Evolutionary conservation across 1,140 invertebrate genomes (phyloP).

Genomic region (Drosophila lini): DNA sequence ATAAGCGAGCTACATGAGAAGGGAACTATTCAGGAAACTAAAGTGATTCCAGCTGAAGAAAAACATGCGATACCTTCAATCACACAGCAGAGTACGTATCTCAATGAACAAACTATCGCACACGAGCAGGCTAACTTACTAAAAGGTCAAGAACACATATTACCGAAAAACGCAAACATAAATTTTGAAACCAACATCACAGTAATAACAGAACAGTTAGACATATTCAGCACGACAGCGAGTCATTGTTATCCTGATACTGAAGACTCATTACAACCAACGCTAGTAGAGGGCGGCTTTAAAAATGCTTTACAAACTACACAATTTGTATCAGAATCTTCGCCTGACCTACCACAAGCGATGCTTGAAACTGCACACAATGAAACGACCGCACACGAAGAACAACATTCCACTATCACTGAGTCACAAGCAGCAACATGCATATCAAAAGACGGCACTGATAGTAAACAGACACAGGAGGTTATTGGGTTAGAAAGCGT

Average conservation of each 20-base stretch:
- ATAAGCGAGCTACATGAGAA: conserved; percentile 43
- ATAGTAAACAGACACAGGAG: conserved; percentile 18
- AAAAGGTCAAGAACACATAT: conserved; percentile 12
- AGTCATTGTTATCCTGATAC: background rate
- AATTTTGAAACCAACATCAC: conserved; percentile 36
- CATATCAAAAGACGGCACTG: conserved; percentile 31
- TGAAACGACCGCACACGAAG: conserved; percentile 19
- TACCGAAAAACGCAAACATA: conserved; percentile 33
- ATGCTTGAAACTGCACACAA: conserved; percentile 37
- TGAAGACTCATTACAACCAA: conserved; percentile 21
- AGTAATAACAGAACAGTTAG: conserved; percentile 35
- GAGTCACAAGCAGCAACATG: conserved; percentile 28
- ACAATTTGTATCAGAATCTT: conserved; percentile 27
- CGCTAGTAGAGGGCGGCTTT: conserved; percentile 4
- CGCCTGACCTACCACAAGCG: conserved; percentile 9
- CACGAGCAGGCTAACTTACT: conserved; percentile 46
- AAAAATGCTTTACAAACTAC: conserved; percentile 41
- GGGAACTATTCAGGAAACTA: conserved; percentile 34
- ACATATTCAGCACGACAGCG: conserved; percentile 22
- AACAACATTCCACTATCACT: conserved; percentile 24
- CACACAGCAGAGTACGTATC: conserved; percentile 52
- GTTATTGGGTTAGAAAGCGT: conserved; percentile 17
- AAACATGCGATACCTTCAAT: conserved; percentile 37
- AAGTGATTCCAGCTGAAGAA: conserved; percentile 2
- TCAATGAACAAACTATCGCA: conserved; percentile 46